Base-by-base conservation (phyloP, 2,113 vertebrate species). In the Lepisosteus osseus region DNA sequence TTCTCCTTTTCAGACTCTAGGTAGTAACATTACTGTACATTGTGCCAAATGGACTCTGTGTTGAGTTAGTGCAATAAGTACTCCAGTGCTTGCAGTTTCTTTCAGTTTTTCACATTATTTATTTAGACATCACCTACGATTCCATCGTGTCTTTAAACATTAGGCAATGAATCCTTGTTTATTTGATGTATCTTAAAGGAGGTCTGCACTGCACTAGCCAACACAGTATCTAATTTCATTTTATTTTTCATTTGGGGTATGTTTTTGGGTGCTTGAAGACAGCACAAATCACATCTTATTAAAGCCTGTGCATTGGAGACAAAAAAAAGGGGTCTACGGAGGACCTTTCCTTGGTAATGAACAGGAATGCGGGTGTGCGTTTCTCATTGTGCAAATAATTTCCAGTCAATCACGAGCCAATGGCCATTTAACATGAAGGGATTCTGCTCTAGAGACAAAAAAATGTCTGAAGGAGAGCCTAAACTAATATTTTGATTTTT, bases 151-250 rank as follows among this genome's bases (percentile, higher is more conserved):
- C 41, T 44, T 11, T 44, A 29, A 1, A 9, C 47, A 6, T 51
- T 51, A 51, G 5, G 47, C 9, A 6, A 6, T 44, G 41, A 65
- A 44, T 65, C 42, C 12, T 5, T 42, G 11, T 12, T 14, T 51
- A 9, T 51, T 51, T 51, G 47, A 51, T 51, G 5, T 51, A 51
- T 51, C 29, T 51, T 1, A 51, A 51, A 51, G 45, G 4, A 66
- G 64, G 14, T 9, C 29, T 29, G 29, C 29, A 29, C 29, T 3
- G 4, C 41, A 2, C 6, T 14, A 7, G 71, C 64, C 71, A 59
- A 54, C 4, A 54, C 15, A 6, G 17, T 55, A 61, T 65, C 56
- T 44, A 66, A 61, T 72, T 72, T 51, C 15, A 45, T 55, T 14
- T 54, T 4, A 8, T 47, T 54, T 72, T 61, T 42, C 29, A 65